phyloP scores from a whole-genome alignment of 1,140 invertebrate genomes.

The Drosophila sp. region DNA sequence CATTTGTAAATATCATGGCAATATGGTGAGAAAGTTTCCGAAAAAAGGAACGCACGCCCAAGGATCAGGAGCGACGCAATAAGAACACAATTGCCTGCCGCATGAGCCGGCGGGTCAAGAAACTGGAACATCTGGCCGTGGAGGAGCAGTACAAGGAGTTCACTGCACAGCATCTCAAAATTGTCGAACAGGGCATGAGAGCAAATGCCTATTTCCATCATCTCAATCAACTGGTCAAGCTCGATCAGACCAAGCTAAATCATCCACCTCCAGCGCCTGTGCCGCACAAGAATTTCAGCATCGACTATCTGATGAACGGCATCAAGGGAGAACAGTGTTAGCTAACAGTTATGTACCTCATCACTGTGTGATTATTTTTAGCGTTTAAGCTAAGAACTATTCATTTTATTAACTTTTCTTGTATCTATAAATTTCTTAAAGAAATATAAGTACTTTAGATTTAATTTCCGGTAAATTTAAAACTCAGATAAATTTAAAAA shows the following conservation, averaged over 20 bases:
- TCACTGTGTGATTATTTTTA: slow-evolving; percentile 31
- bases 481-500: no score
- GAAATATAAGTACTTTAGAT: no score
- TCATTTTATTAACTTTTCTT: slow-evolving; percentile 17
- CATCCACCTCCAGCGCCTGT: background rate
- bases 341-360: background rate
- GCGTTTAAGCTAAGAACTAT: background rate
- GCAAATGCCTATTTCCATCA: slow-evolving; percentile 67
- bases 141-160: slow-evolving; percentile 76
- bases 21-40: slow-evolving; percentile 81
- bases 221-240: slow-evolving; percentile 50
- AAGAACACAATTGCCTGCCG: slow-evolving; percentile 81
- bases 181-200: slow-evolving; percentile 65
- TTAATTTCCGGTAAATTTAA: no score
- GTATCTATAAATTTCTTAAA: slow-evolving; percentile 1
- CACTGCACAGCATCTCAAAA: slow-evolving; percentile 52
- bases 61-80: slow-evolving; percentile 77
- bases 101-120: slow-evolving; percentile 73
- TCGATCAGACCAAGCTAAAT: slow-evolving; percentile 29
- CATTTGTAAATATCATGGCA: slow-evolving; percentile 77
- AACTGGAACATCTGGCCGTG: slow-evolving; percentile 71
- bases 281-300: slow-evolving; percentile 62
- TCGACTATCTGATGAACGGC: slow-evolving; percentile 65
- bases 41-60: slow-evolving; percentile 75
- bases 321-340: slow-evolving; percentile 40